Conservation (phyloP, 2,888 invertebrate genomes). For the Orthonychiurus folsomi region DNA sequence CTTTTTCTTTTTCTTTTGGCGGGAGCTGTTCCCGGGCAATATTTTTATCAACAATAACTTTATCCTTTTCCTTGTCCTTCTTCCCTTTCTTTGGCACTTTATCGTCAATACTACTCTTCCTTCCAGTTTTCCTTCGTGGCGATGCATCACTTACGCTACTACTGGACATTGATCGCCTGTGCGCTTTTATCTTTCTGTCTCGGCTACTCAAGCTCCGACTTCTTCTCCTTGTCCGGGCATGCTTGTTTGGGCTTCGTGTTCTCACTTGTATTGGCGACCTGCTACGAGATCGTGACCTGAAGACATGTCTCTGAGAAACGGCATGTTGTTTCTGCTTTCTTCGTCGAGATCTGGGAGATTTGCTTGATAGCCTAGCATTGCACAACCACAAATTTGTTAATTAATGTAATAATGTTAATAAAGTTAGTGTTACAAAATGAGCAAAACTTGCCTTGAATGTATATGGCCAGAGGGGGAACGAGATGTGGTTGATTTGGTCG, state of each 20-base stretch:
- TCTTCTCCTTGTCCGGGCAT: slow-evolving; percentile 43
- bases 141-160: slow-evolving; percentile 13
- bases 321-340: slow-evolving; percentile 11
- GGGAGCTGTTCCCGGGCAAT: neutral
- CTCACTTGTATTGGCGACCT: slow-evolving; percentile 7
- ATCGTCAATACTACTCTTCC: neutral
- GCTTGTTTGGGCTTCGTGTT: slow-evolving; percentile 42
- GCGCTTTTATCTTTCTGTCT: slow-evolving; percentile 39
- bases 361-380: too few species aligned
- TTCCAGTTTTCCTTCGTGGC: slow-evolving; percentile 3
- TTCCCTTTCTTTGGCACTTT: slow-evolving; percentile 43
- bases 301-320: slow-evolving; percentile 29
- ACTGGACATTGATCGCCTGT: slow-evolving; percentile 24
- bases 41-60: slow-evolving; percentile 45
- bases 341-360: slow-evolving; percentile 4
- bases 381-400: too few species aligned
- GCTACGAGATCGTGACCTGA: slow-evolving; percentile 25
- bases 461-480: neutral
- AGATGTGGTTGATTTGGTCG: neutral
- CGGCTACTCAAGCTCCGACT: slow-evolving; percentile 43
- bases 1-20: slow-evolving; percentile 21
- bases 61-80: slow-evolving; percentile 48
- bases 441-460: neutral
- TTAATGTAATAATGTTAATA: too few species aligned
- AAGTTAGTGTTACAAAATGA: too few species aligned